phyloP scores from a whole-genome alignment of 2,797 vertebrate species.

The Parauchenoglanis ngamensis region DNA sequence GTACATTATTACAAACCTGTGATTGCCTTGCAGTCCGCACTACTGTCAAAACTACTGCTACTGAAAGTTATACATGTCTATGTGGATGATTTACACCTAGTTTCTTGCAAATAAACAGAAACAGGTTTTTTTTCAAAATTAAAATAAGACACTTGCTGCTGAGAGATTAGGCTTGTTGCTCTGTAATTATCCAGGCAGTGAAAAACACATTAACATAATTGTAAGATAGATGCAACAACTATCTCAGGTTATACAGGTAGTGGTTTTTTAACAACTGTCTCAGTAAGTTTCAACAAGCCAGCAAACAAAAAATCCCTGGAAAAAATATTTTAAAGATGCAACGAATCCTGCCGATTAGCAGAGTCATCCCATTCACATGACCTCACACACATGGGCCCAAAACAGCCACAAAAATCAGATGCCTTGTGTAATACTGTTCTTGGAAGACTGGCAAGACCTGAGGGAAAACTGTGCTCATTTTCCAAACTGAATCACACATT shows the following conservation, averaged over 20 bases:
- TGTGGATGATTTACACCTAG: not conserved
- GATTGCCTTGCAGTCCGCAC: not conserved
- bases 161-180: constrained; percentile 18
- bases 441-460: constrained; percentile 43
- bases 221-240: constrained; percentile 15
- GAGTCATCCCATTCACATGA: constrained; percentile 42
- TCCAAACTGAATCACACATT: constrained; percentile 64
- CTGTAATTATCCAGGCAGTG: constrained; percentile 28
- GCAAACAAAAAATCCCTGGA: constrained; percentile 11
- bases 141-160: constrained; percentile 1
- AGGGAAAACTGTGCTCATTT: constrained; percentile 60
- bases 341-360: constrained; percentile 32
- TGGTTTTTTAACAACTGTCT: not conserved
- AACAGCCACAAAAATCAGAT: constrained; percentile 42
- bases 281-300: constrained; percentile 25
- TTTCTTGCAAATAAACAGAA: not conserved
- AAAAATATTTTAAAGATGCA: constrained; percentile 18
- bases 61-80: not conserved
- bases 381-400: constrained; percentile 27
- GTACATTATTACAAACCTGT: not conserved
- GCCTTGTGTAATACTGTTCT: constrained; percentile 48
- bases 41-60: not conserved
- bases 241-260: constrained; percentile 7
- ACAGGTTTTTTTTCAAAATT: not conserved
- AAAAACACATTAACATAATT: constrained; percentile 34